Evolutionary conservation across 2,113 vertebrate species (phyloP).

Genomic region (Oreochromis niloticus): DNA sequence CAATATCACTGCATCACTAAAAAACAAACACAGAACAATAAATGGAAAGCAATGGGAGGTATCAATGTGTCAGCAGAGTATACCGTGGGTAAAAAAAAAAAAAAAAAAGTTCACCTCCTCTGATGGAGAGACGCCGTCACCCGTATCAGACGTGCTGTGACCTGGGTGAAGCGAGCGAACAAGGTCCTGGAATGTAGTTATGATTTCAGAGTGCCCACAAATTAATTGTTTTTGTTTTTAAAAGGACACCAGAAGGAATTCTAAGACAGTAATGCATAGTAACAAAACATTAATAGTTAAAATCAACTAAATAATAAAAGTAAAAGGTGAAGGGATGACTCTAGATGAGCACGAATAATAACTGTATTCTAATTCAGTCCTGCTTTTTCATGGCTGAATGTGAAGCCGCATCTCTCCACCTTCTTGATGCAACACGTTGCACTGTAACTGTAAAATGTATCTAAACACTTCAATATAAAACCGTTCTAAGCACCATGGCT

Average conservation of each 20-base stretch:
- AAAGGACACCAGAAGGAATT: not conserved
- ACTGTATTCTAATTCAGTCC: not conserved
- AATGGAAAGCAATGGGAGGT: not conserved
- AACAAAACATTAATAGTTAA: constrained; percentile 3
- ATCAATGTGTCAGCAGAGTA: not conserved
- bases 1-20: not conserved
- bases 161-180: not conserved
- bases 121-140: not conserved
- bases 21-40: not conserved
- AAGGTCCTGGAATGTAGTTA: not conserved
- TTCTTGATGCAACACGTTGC: not conserved
- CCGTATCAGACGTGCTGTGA: not conserved
- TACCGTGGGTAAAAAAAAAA: not conserved
- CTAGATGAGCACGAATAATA: not conserved
- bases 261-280: not conserved
- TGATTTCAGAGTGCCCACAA: not conserved
- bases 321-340: not conserved
- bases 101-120: not conserved
- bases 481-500: not conserved
- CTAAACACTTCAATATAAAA: not conserved
- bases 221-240: not conserved
- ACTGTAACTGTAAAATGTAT: constrained; percentile 9
- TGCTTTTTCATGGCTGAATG: not conserved
- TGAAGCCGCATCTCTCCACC: not conserved
- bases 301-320: not conserved